Base-by-base conservation (phyloP, 2,888 invertebrate species). In the Drosophila demipolita region DNA sequence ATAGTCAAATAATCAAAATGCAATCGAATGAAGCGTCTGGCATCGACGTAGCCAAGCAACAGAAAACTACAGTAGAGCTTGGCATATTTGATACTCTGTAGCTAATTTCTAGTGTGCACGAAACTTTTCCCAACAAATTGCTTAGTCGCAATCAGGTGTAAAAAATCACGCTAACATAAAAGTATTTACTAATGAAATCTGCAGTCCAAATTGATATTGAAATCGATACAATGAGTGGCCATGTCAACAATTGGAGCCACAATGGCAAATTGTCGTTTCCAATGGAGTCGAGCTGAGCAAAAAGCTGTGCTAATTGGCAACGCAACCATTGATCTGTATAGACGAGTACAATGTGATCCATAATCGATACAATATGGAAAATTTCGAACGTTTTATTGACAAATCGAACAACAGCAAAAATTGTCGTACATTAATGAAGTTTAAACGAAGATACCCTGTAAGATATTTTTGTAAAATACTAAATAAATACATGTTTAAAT, bases 331-430 rank as follows among this genome's bases (percentile, higher is more conserved):
- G 68, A 78, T 72, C 72, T 64, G 63, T 67, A 79, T 64, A 69
- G 58, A 59, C 48, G 40, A 54, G 64, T 54, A 68, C 53, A 72
- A 67, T 50, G 32, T 71, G 54, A 65, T 64, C 53, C 53, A 66
- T 66, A 57, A 62, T 70, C 68, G 66, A 71, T 54, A 81, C 74
- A 83, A 86, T 75, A 86, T 87, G 82, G 87, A 84, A 84, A 85
- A 84, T 78, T 84, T 82, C 72, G 75, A 82, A 73, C 62, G 72
- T 78, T 74, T 68, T 70, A 83, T 78, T 66, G 62, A 57, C 78
- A 80, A 79, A 79, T 66, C 66, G 62, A 54, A 68, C 20, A 68
- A 65, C 23, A 23, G 42, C 50, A 17, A 69, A 65, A 63, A 53
- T 42, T 8, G 8, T 26, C 9, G 17, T 29, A 35, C 20, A 32